A percentile compares a stretch with the other conserved stretches of the same genome.
phyloP scores from a whole-genome alignment of 2,888 invertebrate genomes.

The Latrodectus hesperus region DNA sequence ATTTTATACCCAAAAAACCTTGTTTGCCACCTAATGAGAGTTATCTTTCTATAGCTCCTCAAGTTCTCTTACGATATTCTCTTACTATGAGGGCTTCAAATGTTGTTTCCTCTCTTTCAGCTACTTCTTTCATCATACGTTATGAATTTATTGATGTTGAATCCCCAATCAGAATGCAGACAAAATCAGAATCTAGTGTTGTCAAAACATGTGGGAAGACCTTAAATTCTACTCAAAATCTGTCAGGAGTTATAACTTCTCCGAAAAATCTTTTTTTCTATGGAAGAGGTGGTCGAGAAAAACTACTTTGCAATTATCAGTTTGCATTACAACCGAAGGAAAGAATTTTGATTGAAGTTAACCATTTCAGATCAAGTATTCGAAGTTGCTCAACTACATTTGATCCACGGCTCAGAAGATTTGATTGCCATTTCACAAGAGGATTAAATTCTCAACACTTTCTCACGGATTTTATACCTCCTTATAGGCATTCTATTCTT shows the following conservation, averaged over 20 bases:
- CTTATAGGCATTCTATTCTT: constrained; percentile 42
- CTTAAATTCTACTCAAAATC: constrained; percentile 44
- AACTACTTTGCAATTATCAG: constrained; percentile 80
- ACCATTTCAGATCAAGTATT: constrained; percentile 32
- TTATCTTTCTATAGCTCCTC: constrained; percentile 84
- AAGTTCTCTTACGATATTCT: constrained; percentile 84
- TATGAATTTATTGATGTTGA: constrained; percentile 85
- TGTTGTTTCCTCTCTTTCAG: constrained; percentile 79
- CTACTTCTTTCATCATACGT: constrained; percentile 83
- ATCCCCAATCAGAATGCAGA: neutral
- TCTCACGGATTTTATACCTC: neutral
- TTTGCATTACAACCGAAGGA: constrained; percentile 62
- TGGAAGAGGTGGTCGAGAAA: constrained; percentile 86
- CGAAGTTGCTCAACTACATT: constrained; percentile 30
- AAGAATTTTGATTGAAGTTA: constrained; percentile 74
- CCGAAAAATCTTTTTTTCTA: constrained; percentile 88
- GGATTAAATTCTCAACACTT: neutral
- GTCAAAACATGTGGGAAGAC: constrained; percentile 45
- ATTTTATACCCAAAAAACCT: constrained; percentile 71
- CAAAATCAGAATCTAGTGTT: constrained; percentile 36
- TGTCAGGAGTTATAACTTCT: constrained; percentile 81
- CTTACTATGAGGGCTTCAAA: constrained; percentile 83
- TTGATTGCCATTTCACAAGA: constrained; percentile 39
- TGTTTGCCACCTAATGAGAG: constrained; percentile 79
- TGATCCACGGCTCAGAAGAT: constrained; percentile 39